Base-by-base conservation (phyloP, 2,113 vertebrate species). In the Gadus chalcogrammus region DNA sequence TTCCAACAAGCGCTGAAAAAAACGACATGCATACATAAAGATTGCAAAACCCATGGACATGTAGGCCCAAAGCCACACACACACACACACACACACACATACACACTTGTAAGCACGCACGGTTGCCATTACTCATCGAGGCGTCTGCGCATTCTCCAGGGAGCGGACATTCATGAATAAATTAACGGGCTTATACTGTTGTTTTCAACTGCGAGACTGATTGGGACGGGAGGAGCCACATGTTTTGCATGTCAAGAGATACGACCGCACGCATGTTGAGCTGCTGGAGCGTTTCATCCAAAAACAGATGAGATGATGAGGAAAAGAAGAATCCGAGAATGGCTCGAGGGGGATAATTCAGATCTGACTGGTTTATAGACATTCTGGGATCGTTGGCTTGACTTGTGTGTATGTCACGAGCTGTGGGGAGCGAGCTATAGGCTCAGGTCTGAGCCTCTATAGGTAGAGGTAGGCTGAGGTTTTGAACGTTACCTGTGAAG, bases 161-260 rank as follows among this genome's bases (percentile, higher is more conserved):
- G 75, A 82, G 71, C 64, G 67, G 68, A 75, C 65, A 31, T 61
- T 82, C 68, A 79, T 84, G 69, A 84, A 84, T 84, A 74, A 79
- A 84, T 85, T 6, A 81, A 67, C n/a, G 63, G 42, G 17, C 65
- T 22, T 58, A 27, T 63, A 5, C 82, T 73, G 71, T 77, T 66
- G 73, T 75, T 76, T 74, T 35, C n/a, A 76, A 77, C 65, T 35
- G 52, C 16, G 58, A 60, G 61, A 24, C 64, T 77, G 64, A 79
- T n/a, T 74, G 73, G 69, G 67, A 58, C 17, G 55, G 68, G 64
- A 64, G 52, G 55, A 71, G 59, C n/a, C 64, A 69, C 76, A 72
- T 78, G 65, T 58, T 68, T 38, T 16, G 35, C 60, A 52, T 20
- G 59, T 31, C 38, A 27, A 67, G 55, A 66, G 59, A 28, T n/a